Evolutionary conservation across 2,888 invertebrate genomes (phyloP).

Genomic region (Trichopria drosophilae): DNA sequence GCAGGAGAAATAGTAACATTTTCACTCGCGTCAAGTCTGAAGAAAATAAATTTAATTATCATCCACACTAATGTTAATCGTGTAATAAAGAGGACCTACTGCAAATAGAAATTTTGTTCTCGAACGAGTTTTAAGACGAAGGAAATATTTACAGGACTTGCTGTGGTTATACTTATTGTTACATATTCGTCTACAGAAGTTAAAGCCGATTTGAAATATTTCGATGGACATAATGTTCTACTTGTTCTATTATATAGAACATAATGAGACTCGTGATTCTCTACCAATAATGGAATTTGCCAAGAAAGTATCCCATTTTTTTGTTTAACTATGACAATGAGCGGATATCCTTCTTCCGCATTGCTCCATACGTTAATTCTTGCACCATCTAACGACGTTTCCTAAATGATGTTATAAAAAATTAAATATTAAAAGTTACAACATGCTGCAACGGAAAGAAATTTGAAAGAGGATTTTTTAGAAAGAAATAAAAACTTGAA

Average conservation of each 20-base stretch:
- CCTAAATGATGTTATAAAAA: slow-evolving; percentile 32
- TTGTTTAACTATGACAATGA: slow-evolving; percentile 75
- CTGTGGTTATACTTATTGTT: slow-evolving; percentile 69
- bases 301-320: slow-evolving; percentile 77
- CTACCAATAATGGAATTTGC: slow-evolving; percentile 73
- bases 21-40: slow-evolving; percentile 40
- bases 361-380: slow-evolving; percentile 52
- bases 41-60: slow-evolving; percentile 14
- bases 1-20: slow-evolving; percentile 59
- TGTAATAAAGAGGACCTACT: too few relatives aligned
- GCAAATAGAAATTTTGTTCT: slow-evolving; percentile 64
- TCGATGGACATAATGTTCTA: slow-evolving; percentile 67
- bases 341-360: slow-evolving; percentile 64
- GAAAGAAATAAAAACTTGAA: slow-evolving; percentile 11
- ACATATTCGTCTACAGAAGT: slow-evolving; percentile 61
- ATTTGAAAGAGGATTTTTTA: neutral
- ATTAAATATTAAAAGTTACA: neutral
- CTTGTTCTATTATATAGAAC: slow-evolving; percentile 46
- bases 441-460: neutral
- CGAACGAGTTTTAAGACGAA: slow-evolving; percentile 66
- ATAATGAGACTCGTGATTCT: slow-evolving; percentile 43
- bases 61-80: neutral
- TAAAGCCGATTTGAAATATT: slow-evolving; percentile 56
- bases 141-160: slow-evolving; percentile 63
- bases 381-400: slow-evolving; percentile 40